These are phyloP conservation scores for Phyllostomus hastatus DNA, from an alignment of 2,113 vertebrate genomes.

Conservation along the genomic window DNA sequence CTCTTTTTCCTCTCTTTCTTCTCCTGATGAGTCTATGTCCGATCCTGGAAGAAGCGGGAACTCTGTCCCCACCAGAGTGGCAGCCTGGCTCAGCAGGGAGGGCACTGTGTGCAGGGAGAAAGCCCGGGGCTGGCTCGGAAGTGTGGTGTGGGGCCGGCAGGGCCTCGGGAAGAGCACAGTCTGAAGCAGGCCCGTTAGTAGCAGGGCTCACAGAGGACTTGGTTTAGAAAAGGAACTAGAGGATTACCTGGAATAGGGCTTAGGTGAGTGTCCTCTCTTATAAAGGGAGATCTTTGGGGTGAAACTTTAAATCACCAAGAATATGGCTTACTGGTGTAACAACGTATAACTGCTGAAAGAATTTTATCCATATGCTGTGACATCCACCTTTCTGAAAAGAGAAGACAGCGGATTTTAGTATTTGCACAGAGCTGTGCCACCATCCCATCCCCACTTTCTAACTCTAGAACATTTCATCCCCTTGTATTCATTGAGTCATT, in stretches of 20 bases:
- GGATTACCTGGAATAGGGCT: neutral
- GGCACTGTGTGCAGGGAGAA: neutral
- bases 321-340: neutral
- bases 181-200: neutral
- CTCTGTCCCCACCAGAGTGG: neutral
- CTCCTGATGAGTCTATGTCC: neutral
- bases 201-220: neutral
- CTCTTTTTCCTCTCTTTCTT: neutral
- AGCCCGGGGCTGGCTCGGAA: neutral
- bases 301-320: neutral
- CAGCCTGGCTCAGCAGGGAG: neutral
- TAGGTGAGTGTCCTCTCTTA: neutral
- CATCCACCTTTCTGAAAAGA: neutral
- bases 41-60: neutral
- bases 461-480: constrained; percentile 7
- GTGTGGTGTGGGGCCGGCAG: neutral
- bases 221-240: neutral
- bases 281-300: neutral
- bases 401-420: neutral
- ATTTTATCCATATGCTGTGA: neutral
- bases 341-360: neutral
- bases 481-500: neutral
- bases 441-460: neutral
- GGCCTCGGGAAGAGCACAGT: neutral
- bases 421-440: neutral